Base-by-base conservation (phyloP, 2,888 invertebrate genomes). In the Melanostoma mellinum region DNA sequence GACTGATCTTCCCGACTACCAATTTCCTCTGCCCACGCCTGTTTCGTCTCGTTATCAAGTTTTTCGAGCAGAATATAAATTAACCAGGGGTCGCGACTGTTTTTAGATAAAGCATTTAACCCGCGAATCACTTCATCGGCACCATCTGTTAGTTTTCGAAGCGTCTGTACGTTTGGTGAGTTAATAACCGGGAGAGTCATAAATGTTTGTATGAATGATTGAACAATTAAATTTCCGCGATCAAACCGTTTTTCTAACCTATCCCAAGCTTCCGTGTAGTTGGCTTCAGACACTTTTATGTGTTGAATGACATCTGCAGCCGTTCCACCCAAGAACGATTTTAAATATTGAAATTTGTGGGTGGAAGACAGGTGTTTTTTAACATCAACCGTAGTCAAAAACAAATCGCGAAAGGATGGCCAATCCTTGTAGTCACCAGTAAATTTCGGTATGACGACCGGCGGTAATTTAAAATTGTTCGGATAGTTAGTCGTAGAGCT, bases 291-390 rank as follows among this genome's bases (percentile, higher is more conserved):
- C 35, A 82, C 61, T 6, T 68, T 63, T 1, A 85, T 71, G 32
- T 85, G 82, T 33, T 75, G 60, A 40, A 80, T 71, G 3, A 86
- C 10, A 20, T 71, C 46, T 3, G 82, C n/a, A n/a, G n/a, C 79
- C 6, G 81, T 78, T 3, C 63, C 79, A 20, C 32, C 42, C 8
- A 85, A 38, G 20, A 80, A 75, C 3, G 76, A 75, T 36, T 79
- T 86, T 6, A 86, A 42, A 52, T 82, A 71, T 36, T 86, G 50
- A n/a, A 85, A 85, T 46, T 85, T 85, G 6, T 85, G 79, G 0
- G 76, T 75, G 6, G 63, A 42, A 2, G 69, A 68, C 8, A 79
- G 56, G n/a, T 52, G 44, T 20, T 42, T n/a, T 30, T 69, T 85
- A 35, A 52, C 63, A 32, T 75, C 65, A 4, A 79, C 53, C n/a